A percentile compares a stretch with the other conserved stretches of the same genome.
These are phyloP conservation scores for Mormyrus hasselquistii DNA, from an alignment of 2,797 vertebrate genomes.

Conservation along the genomic window DNA sequence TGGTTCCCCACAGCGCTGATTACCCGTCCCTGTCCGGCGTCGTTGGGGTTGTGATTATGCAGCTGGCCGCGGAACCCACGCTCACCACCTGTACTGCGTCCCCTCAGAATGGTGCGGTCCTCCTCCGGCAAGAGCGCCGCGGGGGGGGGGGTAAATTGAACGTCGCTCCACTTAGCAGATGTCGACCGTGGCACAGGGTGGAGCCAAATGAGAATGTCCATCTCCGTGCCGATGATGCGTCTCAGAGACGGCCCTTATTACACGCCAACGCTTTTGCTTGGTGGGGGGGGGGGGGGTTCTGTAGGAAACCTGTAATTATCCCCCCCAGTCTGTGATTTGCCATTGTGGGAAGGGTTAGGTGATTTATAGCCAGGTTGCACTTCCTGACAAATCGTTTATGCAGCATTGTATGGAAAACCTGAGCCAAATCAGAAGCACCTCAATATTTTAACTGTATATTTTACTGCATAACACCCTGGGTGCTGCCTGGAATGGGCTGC, in stretches of 20 bases:
- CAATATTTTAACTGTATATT: not conserved
- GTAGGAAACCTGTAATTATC: constrained; percentile 14
- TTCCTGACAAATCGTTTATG: constrained; percentile 13
- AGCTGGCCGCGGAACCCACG: not conserved
- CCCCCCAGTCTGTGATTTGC: constrained; percentile 10
- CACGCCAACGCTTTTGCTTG: not conserved
- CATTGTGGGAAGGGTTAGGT: not conserved
- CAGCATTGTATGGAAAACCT: constrained; percentile 11
- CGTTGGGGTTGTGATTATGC: constrained; percentile 21
- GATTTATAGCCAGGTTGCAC: not conserved
- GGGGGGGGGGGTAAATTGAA: constrained; percentile 22
- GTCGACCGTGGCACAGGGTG: constrained; percentile 11
- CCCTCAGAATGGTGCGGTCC: not conserved
- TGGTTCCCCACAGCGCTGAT: constrained; percentile 17
- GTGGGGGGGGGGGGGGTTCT: not conserved
- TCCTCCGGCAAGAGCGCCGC: not conserved
- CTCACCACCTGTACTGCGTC: constrained; percentile 28
- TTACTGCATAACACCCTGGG: not conserved
- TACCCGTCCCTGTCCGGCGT: not conserved
- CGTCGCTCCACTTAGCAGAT: constrained; percentile 22
- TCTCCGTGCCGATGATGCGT: not conserved
- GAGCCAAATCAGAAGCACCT: not conserved
- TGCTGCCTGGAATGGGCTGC: not conserved
- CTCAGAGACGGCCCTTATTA: constrained; percentile 4
- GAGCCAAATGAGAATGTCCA: not conserved